These are phyloP conservation scores for Periophthalmus magnuspinnatus DNA, from an alignment of 2,797 vertebrate species.

Conservation along the genomic window DNA sequence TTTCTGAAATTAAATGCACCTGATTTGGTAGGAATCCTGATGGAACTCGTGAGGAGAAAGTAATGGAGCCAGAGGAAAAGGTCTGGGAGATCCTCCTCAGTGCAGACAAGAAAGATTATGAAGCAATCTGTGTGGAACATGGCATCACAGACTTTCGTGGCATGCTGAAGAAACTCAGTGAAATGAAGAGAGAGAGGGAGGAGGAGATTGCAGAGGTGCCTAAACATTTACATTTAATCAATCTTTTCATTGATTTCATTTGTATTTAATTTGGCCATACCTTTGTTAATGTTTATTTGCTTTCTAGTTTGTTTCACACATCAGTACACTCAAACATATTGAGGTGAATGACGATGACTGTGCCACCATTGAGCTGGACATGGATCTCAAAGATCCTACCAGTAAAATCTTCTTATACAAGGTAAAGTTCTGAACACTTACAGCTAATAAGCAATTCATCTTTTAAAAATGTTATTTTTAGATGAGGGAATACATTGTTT, in stretches of 20 bases:
- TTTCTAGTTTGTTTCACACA: slow-evolving; percentile 76
- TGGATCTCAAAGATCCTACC: slow-evolving; percentile 82
- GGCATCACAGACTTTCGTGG: slow-evolving; percentile 86
- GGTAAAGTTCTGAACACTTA: slow-evolving; percentile 72
- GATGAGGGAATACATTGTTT: too few relatives aligned
- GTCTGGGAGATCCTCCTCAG: slow-evolving; percentile 89
- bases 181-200: slow-evolving; percentile 81
- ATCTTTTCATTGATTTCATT: background rate
- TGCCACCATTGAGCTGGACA: slow-evolving; percentile 84
- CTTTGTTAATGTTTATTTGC: background rate
- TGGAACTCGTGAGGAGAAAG: slow-evolving; percentile 61
- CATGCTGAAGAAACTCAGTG: slow-evolving; percentile 85
- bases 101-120: slow-evolving; percentile 89
- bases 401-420: slow-evolving; percentile 88
- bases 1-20: background rate
- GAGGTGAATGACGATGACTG: slow-evolving; percentile 73
- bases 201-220: slow-evolving; percentile 79
- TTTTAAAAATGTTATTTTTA: too few relatives aligned
- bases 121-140: slow-evolving; percentile 83
- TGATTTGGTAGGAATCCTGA: slow-evolving; percentile 52
- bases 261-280: background rate
- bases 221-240: background rate
- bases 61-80: slow-evolving; percentile 73
- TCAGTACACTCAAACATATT: slow-evolving; percentile 81
- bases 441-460: background rate